Base-by-base conservation (phyloP, 2,113 vertebrate species). In the Ahaetulla prasina region DNA sequence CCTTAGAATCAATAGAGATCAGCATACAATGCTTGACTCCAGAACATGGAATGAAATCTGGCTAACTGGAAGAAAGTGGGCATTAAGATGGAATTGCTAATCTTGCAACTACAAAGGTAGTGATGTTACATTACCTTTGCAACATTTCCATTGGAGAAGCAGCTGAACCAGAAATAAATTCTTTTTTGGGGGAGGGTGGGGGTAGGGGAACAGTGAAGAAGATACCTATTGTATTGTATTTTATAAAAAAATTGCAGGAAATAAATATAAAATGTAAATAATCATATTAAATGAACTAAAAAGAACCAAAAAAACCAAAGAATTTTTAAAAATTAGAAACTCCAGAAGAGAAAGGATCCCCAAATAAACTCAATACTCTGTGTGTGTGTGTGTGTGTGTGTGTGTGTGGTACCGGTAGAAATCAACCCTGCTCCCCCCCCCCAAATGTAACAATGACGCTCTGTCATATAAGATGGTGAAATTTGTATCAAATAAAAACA, bases 311-410 rank as follows among this genome's bases (percentile, higher is more conserved):
- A 74, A 74, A n/a, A 49, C 0, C 12, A 68, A 18, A 74, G 30
- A 35, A 35, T 74, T 35, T 74, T 6, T 2, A 3, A 74, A 74
- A 74, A 74, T 74, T 74, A 35, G 6, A 35, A 68, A 16, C 14
- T 68, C 60, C 14, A 35, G 5, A 35, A 68, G 30, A 68, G 35
- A 74, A 74, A 74, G n/a, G 63, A 74, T 14, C 25, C 10, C 63
- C 63, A 68, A 68, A 35, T 68, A 68, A 68, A 68, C 4, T n/a
- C 30, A 35, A 16, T n/a, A 16, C 12, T n/a, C 0, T 68, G 5
- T n/a, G 30, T 35, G 12, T 35, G 30, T 16, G 2, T 1, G 5
- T 0, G 2, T 2, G 4, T 2, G n/a, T n/a, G n/a, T n/a, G n/a
- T n/a, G n/a, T n/a, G n/a, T n/a, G n/a, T n/a, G 27, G 63, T 47